These are phyloP conservation scores for Ceraclea dissimilis DNA, from an alignment of 2,888 invertebrate species.

Conservation along the genomic window DNA sequence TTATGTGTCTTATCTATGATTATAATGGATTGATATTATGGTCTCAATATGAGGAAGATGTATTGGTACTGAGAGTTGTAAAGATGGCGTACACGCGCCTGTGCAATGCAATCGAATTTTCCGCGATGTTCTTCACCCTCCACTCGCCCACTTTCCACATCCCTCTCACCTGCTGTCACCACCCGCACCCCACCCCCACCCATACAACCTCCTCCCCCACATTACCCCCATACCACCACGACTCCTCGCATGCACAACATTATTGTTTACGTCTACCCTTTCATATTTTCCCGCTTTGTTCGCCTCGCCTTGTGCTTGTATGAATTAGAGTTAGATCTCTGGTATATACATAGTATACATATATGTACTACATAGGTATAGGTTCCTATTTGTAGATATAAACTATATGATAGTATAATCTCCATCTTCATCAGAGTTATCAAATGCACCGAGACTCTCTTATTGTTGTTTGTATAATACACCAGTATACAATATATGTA, in stretches of 20 bases:
- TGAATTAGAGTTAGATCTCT: neutral
- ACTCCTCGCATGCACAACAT: conserved; percentile 1
- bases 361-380: too few relatives aligned
- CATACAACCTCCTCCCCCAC: conserved; percentile 4
- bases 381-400: too few relatives aligned
- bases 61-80: neutral
- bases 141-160: neutral
- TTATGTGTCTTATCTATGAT: too few relatives aligned
- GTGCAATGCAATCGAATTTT: conserved; percentile 22
- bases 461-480: too few relatives aligned
- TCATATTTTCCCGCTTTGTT: conserved; percentile 13
- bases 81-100: conserved; percentile 18
- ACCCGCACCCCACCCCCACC: conserved; percentile 1
- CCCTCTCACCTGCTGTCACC: neutral
- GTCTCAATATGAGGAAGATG: too few relatives aligned
- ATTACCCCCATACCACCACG: neutral
- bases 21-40: too few relatives aligned
- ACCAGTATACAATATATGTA: too few relatives aligned
- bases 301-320: conserved; percentile 1
- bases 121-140: conserved; percentile 13
- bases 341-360: too few relatives aligned
- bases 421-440: too few relatives aligned
- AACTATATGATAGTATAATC: too few relatives aligned
- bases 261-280: conserved; percentile 16
- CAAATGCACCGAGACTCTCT: too few relatives aligned